Evolutionary conservation across 2,888 invertebrate species (phyloP).

Genomic region (Cerastoderma edule): DNA sequence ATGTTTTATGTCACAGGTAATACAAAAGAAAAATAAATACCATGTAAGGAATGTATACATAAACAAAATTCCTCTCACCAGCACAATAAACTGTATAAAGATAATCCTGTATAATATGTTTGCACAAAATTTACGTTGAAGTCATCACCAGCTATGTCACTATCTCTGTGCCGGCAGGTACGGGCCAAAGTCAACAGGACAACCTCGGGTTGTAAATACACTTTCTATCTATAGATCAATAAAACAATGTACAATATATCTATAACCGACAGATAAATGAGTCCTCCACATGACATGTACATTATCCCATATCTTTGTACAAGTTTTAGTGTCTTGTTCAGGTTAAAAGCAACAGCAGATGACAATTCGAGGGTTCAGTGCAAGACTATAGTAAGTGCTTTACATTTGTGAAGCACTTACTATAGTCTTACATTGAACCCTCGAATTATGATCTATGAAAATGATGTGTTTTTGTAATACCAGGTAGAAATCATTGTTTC

Average conservation of each 20-base stretch:
- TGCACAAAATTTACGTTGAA: conserved; percentile 18
- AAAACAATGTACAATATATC: conserved; percentile 28
- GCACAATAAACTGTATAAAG: conserved; percentile 2
- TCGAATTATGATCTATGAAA: no score
- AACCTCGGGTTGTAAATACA: conserved; percentile 16
- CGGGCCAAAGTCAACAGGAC: conserved; percentile 4
- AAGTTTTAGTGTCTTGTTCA: no score
- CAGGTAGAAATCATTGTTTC: no score
- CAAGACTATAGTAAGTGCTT: no score
- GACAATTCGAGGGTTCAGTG: no score
- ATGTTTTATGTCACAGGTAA: no score
- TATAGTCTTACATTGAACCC: no score
- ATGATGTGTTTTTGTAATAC: no score
- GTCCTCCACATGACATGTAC: no score
- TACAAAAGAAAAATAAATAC: conserved; percentile 7
- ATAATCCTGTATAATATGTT: conserved; percentile 22
- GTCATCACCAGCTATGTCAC: not conserved
- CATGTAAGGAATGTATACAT: not conserved
- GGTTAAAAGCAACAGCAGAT: no score
- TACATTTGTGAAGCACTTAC: no score
- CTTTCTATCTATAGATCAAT: conserved; percentile 23
- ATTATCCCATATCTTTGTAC: no score
- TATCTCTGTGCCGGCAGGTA: conserved; percentile 17
- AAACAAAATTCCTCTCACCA: conserved; percentile 18
- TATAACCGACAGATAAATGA: conserved; percentile 20